A percentile compares a stretch with the other conserved stretches of the same genome.
phyloP scores from a whole-genome alignment of 2,797 vertebrate genomes.

The Neostethus bicornis region DNA sequence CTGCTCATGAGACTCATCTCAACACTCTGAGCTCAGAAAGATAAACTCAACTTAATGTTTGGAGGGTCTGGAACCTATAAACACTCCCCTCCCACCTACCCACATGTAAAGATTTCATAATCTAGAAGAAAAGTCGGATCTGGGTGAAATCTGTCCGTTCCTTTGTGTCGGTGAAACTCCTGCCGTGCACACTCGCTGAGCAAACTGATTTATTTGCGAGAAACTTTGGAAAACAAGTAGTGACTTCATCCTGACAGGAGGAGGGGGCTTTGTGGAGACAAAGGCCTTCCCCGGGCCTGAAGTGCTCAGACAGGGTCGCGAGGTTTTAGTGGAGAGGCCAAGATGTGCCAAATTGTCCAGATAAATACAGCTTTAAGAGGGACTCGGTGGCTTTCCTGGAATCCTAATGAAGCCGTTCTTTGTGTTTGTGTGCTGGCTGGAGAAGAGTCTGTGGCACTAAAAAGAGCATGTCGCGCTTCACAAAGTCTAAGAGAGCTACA shows the following conservation, averaged over 20 bases:
- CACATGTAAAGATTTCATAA: not conserved
- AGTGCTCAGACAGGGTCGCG: constrained; percentile 42
- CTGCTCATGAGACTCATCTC: not conserved
- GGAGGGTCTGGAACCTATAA: not conserved
- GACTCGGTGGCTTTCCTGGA: constrained; percentile 58
- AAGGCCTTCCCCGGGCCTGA: constrained; percentile 58
- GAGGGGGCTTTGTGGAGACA: constrained; percentile 27
- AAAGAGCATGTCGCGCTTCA: constrained; percentile 71
- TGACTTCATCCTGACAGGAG: constrained; percentile 39
- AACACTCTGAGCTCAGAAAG: not conserved
- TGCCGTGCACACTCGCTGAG: not conserved
- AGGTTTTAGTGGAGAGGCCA: constrained; percentile 52
- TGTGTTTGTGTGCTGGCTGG: constrained; percentile 74
- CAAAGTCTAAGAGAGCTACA: constrained; percentile 53
- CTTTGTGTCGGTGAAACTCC: not conserved
- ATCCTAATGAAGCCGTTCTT: constrained; percentile 84
- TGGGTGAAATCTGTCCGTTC: not conserved
- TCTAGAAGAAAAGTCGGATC: not conserved
- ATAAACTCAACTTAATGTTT: not conserved
- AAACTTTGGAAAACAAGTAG: constrained; percentile 27
- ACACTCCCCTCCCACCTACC: not conserved
- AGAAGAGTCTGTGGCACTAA: constrained; percentile 68
- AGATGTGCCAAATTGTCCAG: constrained; percentile 60
- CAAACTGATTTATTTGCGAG: constrained; percentile 24
- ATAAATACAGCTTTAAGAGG: constrained; percentile 74